Evolutionary conservation across 2,888 invertebrate species (phyloP), one percentile per base, ranked within the genome.

Genomic region (Julus scanicus): DNA sequence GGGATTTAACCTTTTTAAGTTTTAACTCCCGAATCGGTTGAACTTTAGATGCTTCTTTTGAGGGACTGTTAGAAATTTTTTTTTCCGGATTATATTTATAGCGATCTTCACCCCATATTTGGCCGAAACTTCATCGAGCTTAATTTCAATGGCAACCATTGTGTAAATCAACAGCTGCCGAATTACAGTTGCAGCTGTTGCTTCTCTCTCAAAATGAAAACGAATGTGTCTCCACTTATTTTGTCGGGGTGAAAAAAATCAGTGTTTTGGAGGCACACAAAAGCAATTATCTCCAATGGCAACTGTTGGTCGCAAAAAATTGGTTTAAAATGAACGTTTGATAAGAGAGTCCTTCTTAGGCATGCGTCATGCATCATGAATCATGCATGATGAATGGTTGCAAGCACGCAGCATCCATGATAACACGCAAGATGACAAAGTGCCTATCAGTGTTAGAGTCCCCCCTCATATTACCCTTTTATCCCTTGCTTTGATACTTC

Each of bases 141-240:
- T 80, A 39, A 80, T 37, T 37, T 80, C 80, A 80, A 80, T 80
- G 80, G 80, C 37, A 80, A 80, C 80, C 80, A 80, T 80, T 80
- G 80, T 80, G 80, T 80, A 80, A 80, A 80, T 80, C 80, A 80
- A 37, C 80, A 80, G 80, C 80, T 80, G 80, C 80, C 80, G 80
- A 80, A 80, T 29, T 80, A 37, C 29, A 80, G 80, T 39, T 80
- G 80, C 80, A 80, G 80, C 80, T 80, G 80, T 80, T 37, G 80
- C 37, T 80, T 39, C 80, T 80, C 37, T 29, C 37, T 15, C 37
- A 15, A 80, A 80, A 80, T 80, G 80, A 37, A 80, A 80, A 80
- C 80, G 80, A 80, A 80, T 80, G 80, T 80, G 80, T 80, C 80
- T 37, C 80, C 37, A 80, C 29, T 80, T 37, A 15, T 15, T 37